Base-by-base conservation (phyloP, 2,888 invertebrate species). In the Rhagophthalmus giganteus region DNA sequence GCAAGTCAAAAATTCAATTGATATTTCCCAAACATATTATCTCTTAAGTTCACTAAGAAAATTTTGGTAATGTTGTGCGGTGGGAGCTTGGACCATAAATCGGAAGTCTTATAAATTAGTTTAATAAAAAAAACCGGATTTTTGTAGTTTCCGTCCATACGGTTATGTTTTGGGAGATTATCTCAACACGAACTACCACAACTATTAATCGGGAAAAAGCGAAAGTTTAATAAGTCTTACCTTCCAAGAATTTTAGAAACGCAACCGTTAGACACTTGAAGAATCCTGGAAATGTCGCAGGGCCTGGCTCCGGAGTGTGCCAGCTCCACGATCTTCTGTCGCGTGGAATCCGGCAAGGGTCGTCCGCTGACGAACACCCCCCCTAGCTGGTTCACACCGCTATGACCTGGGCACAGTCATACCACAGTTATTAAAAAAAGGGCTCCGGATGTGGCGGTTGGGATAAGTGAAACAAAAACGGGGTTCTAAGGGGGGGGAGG, bases 321-420 rank as follows among this genome's bases (percentile, higher is more conserved):
- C 75, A 98, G 80, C 80, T 98, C 97, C 69, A 98, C 97, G 70
- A 99, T 99, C 83, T 95, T 93, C 82, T 98, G 97, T 65, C 98
- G 83, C 69, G 97, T 98, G 68, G 93, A 91, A 79, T 98, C 97
- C 57, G 97, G 97, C 76, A 98, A 83, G 62, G 97, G 98, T 65
- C 98, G 84, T 61, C 98, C 98, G 81, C 95, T 94, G 79, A 98
- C 97, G 84, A 95, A 99, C 75, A 97, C 95, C 75, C 98, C 97
- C 75, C 97, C 97, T 79, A 98, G 86, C 83, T 98, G 97, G 85
- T 98, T 97, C 78, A 98, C 93, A 76, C 97, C 98, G 82, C 95
- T 96, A 85, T 98, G 97, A 79, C 97, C 83, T 83, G 81, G 78
- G 80, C 81, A 81, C 78, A 81, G 79, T 78, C 77, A 79, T 79